Evolutionary conservation across 23 tunicate genomes (phyloP), one percentile per base, ranked within the genome.

Genomic region (Botrylloides violaceus): DNA sequence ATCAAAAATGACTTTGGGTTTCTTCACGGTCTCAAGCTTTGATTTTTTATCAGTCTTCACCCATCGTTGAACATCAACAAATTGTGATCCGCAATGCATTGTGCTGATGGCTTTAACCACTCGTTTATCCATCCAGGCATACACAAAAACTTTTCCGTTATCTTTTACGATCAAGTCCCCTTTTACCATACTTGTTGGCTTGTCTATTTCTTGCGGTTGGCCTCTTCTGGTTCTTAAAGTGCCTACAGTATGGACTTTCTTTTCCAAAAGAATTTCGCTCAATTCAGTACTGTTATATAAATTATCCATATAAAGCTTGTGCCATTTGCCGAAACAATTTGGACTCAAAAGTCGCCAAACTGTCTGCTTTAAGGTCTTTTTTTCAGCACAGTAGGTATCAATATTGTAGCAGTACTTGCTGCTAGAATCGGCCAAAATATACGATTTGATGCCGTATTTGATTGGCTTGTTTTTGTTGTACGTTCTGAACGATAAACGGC

Each of bases 361-460:
- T 30, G 70, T 75, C 50, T 75, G 66, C 61, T 35, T 58, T 30
- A 75, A 26, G 34, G 77, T 25, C 70, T 72, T 72, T 25, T 29
- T 72, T n/a, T 23, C 64, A 19, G 47, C 7, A 31, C 36, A 48
- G 24, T 29, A 75, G 26, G 61, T 27, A 27, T 75, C 79, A 65
- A 75, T 23, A 32, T 75, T 75, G 66, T 65, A 75, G 50, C 79
- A 75, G 32, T 75, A 75, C 66, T 61, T 24, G 26, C 49, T 31
- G 21, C 12, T 32, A 2, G 79, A 75, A 61, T 75, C 79, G 3
- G 79, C 79, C 28, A 75, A 75, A 7, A 75, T 33, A 31, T 75
- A 75, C 6, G 79, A 60, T 65, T 75, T 75, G 64, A 75, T 75
- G 79, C 79, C 70, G 58, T 75, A 75, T 26, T 75, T 75, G 49